Conservation (phyloP, 2,113 vertebrate genomes). For the Notechis scutatus region DNA sequence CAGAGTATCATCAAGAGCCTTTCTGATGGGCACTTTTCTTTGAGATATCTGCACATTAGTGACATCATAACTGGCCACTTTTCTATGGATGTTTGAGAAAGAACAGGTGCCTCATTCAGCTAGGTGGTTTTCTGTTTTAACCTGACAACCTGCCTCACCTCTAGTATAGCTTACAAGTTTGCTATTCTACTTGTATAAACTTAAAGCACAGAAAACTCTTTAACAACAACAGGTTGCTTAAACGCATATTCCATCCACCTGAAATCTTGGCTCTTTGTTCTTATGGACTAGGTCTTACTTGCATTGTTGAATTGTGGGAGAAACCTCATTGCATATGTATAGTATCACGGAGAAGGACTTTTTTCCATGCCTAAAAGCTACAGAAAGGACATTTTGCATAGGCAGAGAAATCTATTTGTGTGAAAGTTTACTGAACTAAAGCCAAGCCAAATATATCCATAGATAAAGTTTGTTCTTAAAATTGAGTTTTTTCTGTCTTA, state of each 20-base stretch:
- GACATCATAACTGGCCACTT: background rate
- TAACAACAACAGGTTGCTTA: background rate
- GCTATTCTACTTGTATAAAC: background rate
- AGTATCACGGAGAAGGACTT: background rate
- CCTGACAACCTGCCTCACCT: background rate
- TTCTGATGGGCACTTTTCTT: background rate
- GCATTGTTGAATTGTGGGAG: background rate
- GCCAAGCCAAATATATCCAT: background rate
- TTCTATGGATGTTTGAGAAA: background rate
- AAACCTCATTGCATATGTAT: background rate
- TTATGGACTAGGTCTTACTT: background rate
- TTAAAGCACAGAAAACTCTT: background rate
- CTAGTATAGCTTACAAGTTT: background rate
- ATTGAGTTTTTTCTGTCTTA: background rate
- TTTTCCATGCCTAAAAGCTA: background rate
- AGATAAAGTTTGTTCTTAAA: background rate
- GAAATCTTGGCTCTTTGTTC: background rate
- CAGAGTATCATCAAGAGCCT: background rate
- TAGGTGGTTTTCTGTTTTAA: background rate
- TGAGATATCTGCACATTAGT: background rate
- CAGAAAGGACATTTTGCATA: background rate
- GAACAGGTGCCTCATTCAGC: background rate
- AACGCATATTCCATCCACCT: background rate
- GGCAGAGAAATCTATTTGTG: background rate
- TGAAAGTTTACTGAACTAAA: background rate